phyloP scores from a whole-genome alignment of 2,797 vertebrate genomes.

The Melanotaenia maccullochi region DNA sequence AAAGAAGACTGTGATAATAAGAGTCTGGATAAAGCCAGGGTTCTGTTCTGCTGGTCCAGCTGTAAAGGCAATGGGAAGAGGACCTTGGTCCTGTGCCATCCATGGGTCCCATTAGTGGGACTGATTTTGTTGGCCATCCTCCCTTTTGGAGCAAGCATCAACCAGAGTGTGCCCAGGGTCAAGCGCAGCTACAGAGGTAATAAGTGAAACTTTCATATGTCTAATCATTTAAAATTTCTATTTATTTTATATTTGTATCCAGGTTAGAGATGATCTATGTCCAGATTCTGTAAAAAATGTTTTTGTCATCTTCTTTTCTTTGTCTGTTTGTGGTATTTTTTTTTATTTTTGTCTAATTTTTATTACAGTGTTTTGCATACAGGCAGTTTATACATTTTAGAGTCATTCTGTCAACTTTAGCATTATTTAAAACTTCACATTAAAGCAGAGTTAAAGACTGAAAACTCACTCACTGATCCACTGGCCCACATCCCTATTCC shows the following conservation, averaged over 20 bases:
- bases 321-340: neutral
- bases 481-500: constrained; percentile 19
- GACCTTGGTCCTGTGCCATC: constrained; percentile 67
- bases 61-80: constrained; percentile 68
- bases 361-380: neutral
- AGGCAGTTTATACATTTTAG: constrained; percentile 2
- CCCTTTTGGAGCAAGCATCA: constrained; percentile 83
- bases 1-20: constrained; percentile 45
- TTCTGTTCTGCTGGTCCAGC: constrained; percentile 55
- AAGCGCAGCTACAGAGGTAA: constrained; percentile 95
- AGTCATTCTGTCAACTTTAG: constrained; percentile 22
- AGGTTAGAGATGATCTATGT: neutral
- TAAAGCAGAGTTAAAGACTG: constrained; percentile 38
- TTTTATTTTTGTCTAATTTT: neutral
- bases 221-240: constrained; percentile 7
- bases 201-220: constrained; percentile 32
- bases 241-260: neutral
- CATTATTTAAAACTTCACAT: constrained; percentile 30
- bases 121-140: constrained; percentile 81
- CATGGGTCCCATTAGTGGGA: constrained; percentile 78
- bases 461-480: constrained; percentile 18
- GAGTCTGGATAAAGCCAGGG: constrained; percentile 35
- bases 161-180: constrained; percentile 92
- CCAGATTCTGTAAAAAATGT: neutral
- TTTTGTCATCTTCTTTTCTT: neutral